phyloP scores from a whole-genome alignment of 2,888 invertebrate species.

The Hemithea aestivaria region DNA sequence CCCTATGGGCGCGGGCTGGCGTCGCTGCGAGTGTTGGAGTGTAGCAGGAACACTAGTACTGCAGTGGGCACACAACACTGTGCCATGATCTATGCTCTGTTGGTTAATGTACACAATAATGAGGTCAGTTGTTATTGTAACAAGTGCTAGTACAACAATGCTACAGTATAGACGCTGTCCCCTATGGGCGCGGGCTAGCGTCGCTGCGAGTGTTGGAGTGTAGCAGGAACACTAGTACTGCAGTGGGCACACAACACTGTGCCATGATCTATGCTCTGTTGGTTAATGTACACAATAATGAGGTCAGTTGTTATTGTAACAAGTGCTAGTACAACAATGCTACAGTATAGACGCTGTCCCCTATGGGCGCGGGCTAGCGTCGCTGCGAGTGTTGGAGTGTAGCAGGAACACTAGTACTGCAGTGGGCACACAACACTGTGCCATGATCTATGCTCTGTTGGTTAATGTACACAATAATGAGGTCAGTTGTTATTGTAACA shows the following conservation, averaged over 20 bases:
- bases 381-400: conserved; percentile 50
- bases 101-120: conserved; percentile 31
- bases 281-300: conserved; percentile 30
- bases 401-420: conserved; percentile 39
- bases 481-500: conserved; percentile 46
- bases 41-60: conserved; percentile 37
- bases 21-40: conserved; percentile 47
- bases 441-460: conserved; percentile 52
- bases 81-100: conserved; percentile 51
- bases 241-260: conserved; percentile 65
- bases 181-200: conserved; percentile 22
- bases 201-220: conserved; percentile 50
- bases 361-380: conserved; percentile 22
- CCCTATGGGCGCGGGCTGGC: conserved; percentile 24
- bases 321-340: conserved; percentile 55
- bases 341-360: conserved; percentile 33
- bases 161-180: conserved; percentile 33
- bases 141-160: conserved; percentile 57
- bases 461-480: conserved; percentile 35
- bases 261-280: conserved; percentile 52
- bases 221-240: conserved; percentile 36
- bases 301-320: conserved; percentile 45
- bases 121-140: conserved; percentile 43
- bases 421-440: conserved; percentile 63
- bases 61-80: conserved; percentile 64